A percentile compares a stretch with the other conserved stretches of the same genome.
phyloP scores from a whole-genome alignment of 2,797 vertebrate species.

The Artibeus lituratus region DNA sequence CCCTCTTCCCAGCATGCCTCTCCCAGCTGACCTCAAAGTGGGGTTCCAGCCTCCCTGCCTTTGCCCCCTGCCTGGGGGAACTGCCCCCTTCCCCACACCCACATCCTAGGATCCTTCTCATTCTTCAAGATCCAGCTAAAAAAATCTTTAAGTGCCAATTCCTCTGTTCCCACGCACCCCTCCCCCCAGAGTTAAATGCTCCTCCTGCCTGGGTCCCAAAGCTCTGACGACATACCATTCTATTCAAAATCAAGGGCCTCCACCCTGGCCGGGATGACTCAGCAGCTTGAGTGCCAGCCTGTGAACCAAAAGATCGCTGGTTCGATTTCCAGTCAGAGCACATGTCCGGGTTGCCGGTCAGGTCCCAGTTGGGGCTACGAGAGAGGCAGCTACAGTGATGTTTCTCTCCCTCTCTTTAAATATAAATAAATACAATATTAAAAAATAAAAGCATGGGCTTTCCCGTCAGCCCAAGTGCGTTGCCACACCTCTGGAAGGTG shows the following conservation, averaged over 20 bases:
- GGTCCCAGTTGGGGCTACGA: no score
- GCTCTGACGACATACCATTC: neutral
- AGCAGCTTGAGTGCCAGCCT: no score
- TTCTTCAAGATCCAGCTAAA: neutral
- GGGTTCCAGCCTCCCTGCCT: neutral
- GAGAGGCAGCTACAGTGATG: no score
- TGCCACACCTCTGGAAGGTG: neutral
- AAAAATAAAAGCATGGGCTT: no score
- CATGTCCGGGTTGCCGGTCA: no score
- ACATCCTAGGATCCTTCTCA: neutral
- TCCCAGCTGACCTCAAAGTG: neutral
- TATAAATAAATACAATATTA: no score
- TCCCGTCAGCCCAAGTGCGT: neutral
- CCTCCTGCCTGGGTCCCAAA: neutral
- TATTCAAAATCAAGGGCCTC: neutral
- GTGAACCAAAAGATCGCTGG: no score
- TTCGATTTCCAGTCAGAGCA: no score
- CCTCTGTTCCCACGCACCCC: neutral
- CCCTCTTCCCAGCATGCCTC: neutral
- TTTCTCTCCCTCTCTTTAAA: no score
- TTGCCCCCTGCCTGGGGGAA: neutral
- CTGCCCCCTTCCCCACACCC: neutral
- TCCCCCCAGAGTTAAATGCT: neutral
- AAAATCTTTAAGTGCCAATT: neutral
- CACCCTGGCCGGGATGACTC: no score